Percentiles rank a stretch among this genome's conserved stretches.
Conservation (phyloP, 2,113 vertebrate genomes). For the Trogon melanurus region DNA sequence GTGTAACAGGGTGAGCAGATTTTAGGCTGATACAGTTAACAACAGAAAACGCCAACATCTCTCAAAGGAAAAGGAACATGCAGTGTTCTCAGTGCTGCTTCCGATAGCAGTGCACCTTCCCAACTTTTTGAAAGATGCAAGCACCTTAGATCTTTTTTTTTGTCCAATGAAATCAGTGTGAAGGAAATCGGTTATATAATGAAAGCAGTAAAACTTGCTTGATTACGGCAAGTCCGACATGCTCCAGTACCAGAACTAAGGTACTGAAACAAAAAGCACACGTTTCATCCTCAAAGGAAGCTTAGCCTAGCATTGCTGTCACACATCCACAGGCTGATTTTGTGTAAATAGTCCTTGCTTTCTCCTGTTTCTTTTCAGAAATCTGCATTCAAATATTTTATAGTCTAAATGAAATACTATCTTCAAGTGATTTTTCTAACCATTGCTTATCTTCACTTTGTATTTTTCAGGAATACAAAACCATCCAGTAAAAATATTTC, state of each 20-base stretch:
- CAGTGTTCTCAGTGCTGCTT: neutral
- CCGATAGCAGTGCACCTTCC: neutral
- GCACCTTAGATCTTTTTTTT: neutral
- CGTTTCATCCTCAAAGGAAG: neutral
- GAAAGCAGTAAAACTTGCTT: neutral
- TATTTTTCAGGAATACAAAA: neutral
- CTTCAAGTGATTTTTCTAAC: neutral
- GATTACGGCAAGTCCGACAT: neutral
- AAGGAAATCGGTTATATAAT: neutral
- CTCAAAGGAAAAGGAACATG: neutral
- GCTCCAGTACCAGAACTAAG: neutral
- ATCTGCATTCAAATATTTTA: neutral
- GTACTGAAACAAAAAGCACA: neutral
- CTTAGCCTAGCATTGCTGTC: neutral
- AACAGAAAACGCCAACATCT: neutral
- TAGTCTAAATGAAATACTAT: neutral
- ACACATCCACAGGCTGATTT: neutral
- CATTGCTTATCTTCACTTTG: neutral
- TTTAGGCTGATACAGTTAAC: neutral
- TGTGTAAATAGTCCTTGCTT: neutral
- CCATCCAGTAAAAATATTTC: neutral
- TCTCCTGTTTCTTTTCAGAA: neutral
- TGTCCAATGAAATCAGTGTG: neutral
- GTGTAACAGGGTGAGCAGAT: neutral
- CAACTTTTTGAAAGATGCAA: neutral